Percentiles rank a stretch among this genome's conserved stretches.
Evolutionary conservation across 2,113 vertebrate genomes (phyloP).

Genomic region (Dicerorhinus sumatrensis): DNA sequence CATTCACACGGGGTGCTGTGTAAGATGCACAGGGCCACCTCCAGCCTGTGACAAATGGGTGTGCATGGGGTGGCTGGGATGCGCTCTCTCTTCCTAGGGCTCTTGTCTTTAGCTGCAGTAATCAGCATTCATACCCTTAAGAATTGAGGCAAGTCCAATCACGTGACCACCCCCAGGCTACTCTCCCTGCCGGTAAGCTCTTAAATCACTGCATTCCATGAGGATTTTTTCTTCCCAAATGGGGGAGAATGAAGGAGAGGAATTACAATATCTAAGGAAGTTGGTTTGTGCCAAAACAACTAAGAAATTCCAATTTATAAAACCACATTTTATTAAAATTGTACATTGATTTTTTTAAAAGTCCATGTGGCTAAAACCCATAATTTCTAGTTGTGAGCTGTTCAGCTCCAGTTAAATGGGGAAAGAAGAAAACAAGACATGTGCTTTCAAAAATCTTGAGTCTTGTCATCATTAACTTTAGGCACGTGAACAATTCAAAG

Average conservation of each 20-base stretch:
- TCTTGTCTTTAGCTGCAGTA: neutral
- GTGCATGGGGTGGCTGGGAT: too few species aligned
- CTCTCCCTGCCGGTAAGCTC: neutral
- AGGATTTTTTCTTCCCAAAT: neutral
- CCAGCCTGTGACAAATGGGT: neutral
- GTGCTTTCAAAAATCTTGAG: slow-evolving; percentile 21
- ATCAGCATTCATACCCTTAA: neutral
- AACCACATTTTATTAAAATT: neutral
- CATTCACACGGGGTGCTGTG: neutral
- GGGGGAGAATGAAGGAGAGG: neutral
- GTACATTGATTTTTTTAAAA: neutral
- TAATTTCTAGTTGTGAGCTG: neutral
- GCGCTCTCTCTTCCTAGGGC: neutral
- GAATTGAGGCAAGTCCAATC: neutral
- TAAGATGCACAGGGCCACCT: neutral
- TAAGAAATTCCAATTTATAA: slow-evolving; percentile 29
- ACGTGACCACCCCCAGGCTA: neutral
- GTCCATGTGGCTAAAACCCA: neutral
- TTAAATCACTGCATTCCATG: slow-evolving; percentile 23
- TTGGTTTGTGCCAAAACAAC: slow-evolving; percentile 2
- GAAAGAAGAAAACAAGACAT: slow-evolving; percentile 4
- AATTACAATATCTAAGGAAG: slow-evolving; percentile 1
- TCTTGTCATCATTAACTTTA: slow-evolving; percentile 74
- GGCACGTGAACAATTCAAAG: slow-evolving; percentile 73
- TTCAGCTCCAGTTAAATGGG: neutral